phyloP scores from a whole-genome alignment of 2,113 vertebrate species.

The Oceanites oceanicus region DNA sequence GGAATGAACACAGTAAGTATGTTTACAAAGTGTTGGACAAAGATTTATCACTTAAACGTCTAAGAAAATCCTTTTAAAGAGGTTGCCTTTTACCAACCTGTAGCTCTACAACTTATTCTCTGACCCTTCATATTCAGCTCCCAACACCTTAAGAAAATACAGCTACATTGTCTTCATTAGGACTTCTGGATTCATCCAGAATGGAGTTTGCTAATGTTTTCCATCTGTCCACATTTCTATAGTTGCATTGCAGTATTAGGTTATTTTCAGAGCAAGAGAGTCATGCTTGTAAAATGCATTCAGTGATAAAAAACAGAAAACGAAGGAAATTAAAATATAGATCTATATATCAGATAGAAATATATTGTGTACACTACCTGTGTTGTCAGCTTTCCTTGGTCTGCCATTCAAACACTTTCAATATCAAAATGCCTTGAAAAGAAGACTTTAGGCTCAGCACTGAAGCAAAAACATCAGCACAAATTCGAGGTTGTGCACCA shows the following conservation, averaged over 20 bases:
- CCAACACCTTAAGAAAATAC: neutral
- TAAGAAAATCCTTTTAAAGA: neutral
- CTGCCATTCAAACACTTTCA: neutral
- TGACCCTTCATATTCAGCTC: neutral
- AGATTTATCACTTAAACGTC: neutral
- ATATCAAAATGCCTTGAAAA: neutral
- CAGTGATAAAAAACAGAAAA: neutral
- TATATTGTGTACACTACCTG: neutral
- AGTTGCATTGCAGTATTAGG: neutral
- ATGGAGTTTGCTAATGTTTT: neutral
- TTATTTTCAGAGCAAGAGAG: neutral
- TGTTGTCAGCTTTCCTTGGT: neutral
- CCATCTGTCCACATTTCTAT: neutral
- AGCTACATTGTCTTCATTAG: neutral
- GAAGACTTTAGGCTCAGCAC: neutral
- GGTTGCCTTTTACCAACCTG: neutral
- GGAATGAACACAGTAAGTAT: neutral
- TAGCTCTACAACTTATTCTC: neutral
- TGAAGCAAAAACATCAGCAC: neutral
- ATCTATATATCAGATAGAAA: neutral
- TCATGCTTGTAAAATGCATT: neutral
- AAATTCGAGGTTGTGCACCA: neutral
- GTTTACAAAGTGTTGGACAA: neutral
- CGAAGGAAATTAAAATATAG: neutral
- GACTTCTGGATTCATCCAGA: neutral